These are phyloP conservation scores for Mellilla xanthometata DNA, from an alignment of 2,888 invertebrate species.

Conservation along the genomic window DNA sequence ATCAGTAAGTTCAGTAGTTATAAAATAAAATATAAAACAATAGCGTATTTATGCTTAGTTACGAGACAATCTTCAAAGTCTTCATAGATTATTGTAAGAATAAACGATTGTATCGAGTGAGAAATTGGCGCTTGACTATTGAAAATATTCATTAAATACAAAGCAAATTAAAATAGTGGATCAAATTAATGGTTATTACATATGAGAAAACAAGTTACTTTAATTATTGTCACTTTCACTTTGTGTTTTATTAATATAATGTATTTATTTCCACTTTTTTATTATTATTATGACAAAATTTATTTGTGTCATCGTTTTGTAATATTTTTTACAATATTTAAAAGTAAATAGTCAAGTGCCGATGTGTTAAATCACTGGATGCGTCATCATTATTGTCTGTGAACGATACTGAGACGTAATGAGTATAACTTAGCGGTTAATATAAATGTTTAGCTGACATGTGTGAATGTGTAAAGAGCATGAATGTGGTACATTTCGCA, in stretches of 20 bases:
- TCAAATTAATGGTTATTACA: too few relatives aligned
- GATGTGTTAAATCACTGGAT: conserved; percentile 57
- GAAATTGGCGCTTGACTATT: conserved; percentile 72
- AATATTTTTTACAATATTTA: conserved; percentile 7
- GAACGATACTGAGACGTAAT: conserved; percentile 69
- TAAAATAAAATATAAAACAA: conserved; percentile 72
- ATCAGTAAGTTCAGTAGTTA: conserved; percentile 71
- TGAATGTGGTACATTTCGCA: conserved; percentile 72
- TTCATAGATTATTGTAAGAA: conserved; percentile 69
- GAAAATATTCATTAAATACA: conserved; percentile 15
- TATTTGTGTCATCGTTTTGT: conserved; percentile 6
- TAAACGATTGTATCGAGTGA: conserved; percentile 65
- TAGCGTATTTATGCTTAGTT: conserved; percentile 81
- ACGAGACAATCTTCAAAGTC: conserved; percentile 69
- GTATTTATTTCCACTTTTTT: too few relatives aligned
- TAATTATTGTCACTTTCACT: too few relatives aligned
- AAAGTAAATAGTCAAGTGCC: conserved; percentile 64
- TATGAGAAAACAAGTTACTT: too few relatives aligned
- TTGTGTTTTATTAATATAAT: too few relatives aligned
- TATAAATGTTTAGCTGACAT: conserved; percentile 80
- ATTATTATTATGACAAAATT: too few relatives aligned
- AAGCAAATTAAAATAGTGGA: conserved; percentile 6
- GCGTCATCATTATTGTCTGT: conserved; percentile 71
- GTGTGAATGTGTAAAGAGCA: conserved; percentile 71
- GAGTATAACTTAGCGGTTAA: conserved; percentile 75